phyloP scores from a whole-genome alignment of 2,888 invertebrate species.

The Drosophila parthenogenetica region DNA sequence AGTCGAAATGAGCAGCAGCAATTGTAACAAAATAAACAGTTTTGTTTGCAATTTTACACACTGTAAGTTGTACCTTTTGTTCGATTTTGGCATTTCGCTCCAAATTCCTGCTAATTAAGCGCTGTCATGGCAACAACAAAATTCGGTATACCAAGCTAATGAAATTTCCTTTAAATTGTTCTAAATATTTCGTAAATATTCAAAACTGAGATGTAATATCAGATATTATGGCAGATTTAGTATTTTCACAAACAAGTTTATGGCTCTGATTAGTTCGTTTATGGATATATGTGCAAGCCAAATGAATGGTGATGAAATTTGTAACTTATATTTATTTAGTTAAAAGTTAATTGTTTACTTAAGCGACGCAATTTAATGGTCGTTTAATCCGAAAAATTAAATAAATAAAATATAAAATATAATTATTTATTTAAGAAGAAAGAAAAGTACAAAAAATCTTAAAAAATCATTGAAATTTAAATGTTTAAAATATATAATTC shows the following conservation, averaged over 20 bases:
- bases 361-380: too few species aligned
- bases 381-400: slow-evolving; percentile 1
- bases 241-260: neutral
- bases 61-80: slow-evolving; percentile 8
- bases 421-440: too few species aligned
- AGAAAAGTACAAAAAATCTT: too few species aligned
- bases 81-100: neutral
- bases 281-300: too few species aligned
- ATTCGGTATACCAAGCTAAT: slow-evolving; percentile 43
- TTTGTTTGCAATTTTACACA: slow-evolving; percentile 29
- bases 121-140: slow-evolving; percentile 50
- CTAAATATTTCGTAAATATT: slow-evolving; percentile 1
- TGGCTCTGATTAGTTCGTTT: too few species aligned
- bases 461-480: too few species aligned
- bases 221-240: slow-evolving; percentile 16
- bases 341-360: too few species aligned
- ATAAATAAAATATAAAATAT: too few species aligned
- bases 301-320: too few species aligned
- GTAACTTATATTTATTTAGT: too few species aligned
- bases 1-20: slow-evolving; percentile 8
- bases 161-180: slow-evolving; percentile 39
- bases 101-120: slow-evolving; percentile 62
- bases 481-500: too few species aligned
- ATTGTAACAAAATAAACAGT: slow-evolving; percentile 39
- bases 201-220: slow-evolving; percentile 7